These are phyloP conservation scores for Eumacrocentrus americanus DNA, from an alignment of 2,888 invertebrate genomes.

Conservation along the genomic window DNA sequence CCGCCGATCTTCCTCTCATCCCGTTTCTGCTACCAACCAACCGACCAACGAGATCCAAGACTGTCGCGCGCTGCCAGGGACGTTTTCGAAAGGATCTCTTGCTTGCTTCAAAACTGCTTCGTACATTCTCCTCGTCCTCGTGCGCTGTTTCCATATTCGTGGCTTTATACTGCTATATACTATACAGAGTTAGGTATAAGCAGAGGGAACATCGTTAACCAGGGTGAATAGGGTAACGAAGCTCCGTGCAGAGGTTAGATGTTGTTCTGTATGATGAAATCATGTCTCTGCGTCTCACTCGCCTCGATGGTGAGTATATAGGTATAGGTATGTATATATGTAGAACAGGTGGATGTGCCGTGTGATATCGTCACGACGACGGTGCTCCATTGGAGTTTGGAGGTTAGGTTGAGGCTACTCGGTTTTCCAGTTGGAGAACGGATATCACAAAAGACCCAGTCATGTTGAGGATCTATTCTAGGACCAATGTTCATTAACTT, in stretches of 20 bases:
- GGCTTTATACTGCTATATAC: conserved; percentile 11
- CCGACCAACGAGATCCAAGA: conserved; percentile 31
- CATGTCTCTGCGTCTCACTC: not conserved
- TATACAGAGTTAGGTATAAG: not conserved
- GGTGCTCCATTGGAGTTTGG: conserved; percentile 10
- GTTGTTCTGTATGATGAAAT: conserved; percentile 23
- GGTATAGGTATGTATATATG: conserved; percentile 5
- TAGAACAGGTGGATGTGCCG: conserved; percentile 21
- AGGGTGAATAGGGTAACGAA: conserved; percentile 22
- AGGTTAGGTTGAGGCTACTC: conserved; percentile 9
- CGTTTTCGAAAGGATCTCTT: conserved; percentile 33
- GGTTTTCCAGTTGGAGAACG: conserved; percentile 10
- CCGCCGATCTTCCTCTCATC: conserved; percentile 24
- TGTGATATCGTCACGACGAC: not conserved
- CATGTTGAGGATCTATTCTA: conserved; percentile 9
- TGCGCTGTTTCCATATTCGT: conserved; percentile 16
- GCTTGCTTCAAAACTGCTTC: conserved; percentile 27
- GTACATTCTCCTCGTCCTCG: conserved; percentile 23
- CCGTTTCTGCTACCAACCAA: conserved; percentile 29
- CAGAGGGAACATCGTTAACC: conserved; percentile 19
- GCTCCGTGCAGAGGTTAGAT: not conserved
- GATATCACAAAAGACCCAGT: conserved; percentile 1
- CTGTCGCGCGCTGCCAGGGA: conserved; percentile 28
- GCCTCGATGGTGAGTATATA: not conserved
- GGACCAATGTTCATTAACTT: conserved; percentile 13